A percentile compares a stretch with the other conserved stretches of the same genome.
Conservation (phyloP, 1,140 invertebrate species). For the Hypothenemus hampei region DNA sequence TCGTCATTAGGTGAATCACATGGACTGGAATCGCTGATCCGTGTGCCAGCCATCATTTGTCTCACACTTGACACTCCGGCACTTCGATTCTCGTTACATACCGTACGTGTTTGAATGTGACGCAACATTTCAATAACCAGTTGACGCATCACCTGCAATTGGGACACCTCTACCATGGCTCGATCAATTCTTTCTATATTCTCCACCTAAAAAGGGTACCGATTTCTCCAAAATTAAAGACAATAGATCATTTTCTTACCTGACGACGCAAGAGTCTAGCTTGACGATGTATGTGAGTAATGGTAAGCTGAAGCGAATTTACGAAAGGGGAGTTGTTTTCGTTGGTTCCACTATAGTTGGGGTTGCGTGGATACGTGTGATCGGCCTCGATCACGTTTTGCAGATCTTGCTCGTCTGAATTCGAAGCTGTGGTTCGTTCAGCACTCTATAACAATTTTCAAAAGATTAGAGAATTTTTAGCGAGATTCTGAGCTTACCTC, state of each 20-base stretch:
- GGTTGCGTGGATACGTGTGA: conserved; percentile 43
- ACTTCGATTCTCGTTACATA: conserved; percentile 27
- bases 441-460: too few species aligned
- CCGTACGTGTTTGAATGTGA: conserved; percentile 48
- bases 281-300: conserved; percentile 41
- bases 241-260: conserved; percentile 11
- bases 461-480: too few species aligned
- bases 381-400: conserved; percentile 29
- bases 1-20: conserved; percentile 34
- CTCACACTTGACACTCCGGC: conserved; percentile 40
- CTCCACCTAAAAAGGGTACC: too few species aligned
- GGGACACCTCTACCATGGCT: conserved; percentile 47
- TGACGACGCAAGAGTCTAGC: conserved; percentile 38
- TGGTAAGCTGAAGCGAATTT: conserved; percentile 39
- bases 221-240: too few species aligned
- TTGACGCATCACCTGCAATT: conserved; percentile 56
- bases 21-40: conserved; percentile 43
- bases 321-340: conserved; percentile 38
- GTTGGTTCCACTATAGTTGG: conserved; percentile 20
- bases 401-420: background rate
- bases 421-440: too few species aligned
- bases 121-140: conserved; percentile 60
- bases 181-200: conserved; percentile 42
- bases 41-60: conserved; percentile 45
- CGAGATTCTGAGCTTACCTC: conserved; percentile 5